phyloP scores from a whole-genome alignment of 30 jellyfish, hydroid and myxozoan genomes.

The Cassiopea xamachana region DNA sequence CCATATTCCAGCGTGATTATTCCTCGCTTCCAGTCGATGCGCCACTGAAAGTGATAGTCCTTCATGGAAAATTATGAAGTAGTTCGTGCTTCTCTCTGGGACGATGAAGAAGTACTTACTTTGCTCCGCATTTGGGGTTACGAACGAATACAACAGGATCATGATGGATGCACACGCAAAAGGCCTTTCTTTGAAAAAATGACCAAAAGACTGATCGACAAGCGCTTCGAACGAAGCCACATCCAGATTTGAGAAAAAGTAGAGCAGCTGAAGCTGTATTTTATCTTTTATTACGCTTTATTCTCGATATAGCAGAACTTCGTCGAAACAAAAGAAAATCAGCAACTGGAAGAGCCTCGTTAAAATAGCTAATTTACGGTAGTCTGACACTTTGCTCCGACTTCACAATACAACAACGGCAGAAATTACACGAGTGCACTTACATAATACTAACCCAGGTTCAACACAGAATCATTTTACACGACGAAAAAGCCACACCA shows the following conservation, averaged over 20 bases:
- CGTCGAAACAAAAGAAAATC: neutral
- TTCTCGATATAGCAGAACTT: conserved; percentile 1
- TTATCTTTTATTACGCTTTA: neutral
- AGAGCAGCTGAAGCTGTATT: neutral
- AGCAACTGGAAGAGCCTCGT: neutral
- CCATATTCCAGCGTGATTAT: neutral
- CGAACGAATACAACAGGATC: neutral
- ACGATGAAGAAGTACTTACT: neutral
- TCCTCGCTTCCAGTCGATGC: neutral
- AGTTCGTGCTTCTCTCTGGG: conserved; percentile 14
- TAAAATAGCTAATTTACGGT: neutral
- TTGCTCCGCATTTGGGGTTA: neutral
- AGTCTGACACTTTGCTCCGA: neutral
- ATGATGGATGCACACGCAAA: too few species aligned
- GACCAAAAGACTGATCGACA: too few species aligned
- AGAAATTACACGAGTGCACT: neutral
- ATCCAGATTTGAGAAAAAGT: too few species aligned
- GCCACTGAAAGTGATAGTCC: conserved; percentile 1
- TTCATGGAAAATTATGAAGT: neutral
- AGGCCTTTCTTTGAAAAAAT: too few species aligned
- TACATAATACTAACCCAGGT: neutral
- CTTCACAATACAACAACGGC: neutral
- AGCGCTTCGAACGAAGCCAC: too few species aligned
- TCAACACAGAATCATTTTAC: neutral
- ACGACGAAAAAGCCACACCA: neutral